Conservation (phyloP, 2,797 vertebrate species). For the Takifugu ocellatus region DNA sequence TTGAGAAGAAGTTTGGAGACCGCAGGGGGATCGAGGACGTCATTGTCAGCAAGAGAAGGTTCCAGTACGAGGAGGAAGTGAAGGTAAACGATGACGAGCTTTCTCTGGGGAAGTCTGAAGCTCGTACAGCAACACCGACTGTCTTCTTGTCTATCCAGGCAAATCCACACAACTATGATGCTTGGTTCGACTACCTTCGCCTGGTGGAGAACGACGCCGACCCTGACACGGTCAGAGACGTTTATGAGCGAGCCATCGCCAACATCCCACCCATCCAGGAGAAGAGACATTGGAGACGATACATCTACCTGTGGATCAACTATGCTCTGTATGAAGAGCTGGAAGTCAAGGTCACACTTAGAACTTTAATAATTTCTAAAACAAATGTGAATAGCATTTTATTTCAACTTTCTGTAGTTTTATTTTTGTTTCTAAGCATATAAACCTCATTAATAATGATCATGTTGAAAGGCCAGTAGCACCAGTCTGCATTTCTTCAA, state of each 20-base stretch:
- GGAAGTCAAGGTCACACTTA: constrained; percentile 84
- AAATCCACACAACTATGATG: constrained; percentile 96
- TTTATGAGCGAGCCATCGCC: constrained; percentile 94
- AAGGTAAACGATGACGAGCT: constrained; percentile 73
- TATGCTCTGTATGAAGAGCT: constrained; percentile 94
- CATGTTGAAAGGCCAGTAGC: not conserved
- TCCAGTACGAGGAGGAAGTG: constrained; percentile 98
- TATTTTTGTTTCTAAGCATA: no score
- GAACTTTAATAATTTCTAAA: no score
- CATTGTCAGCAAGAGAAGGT: constrained; percentile 93
- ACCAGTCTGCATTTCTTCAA: not conserved
- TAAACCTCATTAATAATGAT: not conserved
- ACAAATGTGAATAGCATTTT: no score
- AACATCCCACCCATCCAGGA: constrained; percentile 92
- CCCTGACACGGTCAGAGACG: constrained; percentile 84
- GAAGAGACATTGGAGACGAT: constrained; percentile 96
- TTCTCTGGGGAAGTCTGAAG: no score
- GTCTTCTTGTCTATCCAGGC: constrained; percentile 68
- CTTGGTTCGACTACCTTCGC: constrained; percentile 96
- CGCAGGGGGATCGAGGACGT: constrained; percentile 95
- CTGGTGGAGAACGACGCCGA: constrained; percentile 93
- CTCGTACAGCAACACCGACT: not conserved
- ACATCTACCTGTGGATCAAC: constrained; percentile 98
- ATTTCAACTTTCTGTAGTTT: not conserved
- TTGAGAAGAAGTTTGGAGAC: constrained; percentile 98